Conservation (phyloP, 2,888 invertebrate genomes). For the Melieria picta region DNA sequence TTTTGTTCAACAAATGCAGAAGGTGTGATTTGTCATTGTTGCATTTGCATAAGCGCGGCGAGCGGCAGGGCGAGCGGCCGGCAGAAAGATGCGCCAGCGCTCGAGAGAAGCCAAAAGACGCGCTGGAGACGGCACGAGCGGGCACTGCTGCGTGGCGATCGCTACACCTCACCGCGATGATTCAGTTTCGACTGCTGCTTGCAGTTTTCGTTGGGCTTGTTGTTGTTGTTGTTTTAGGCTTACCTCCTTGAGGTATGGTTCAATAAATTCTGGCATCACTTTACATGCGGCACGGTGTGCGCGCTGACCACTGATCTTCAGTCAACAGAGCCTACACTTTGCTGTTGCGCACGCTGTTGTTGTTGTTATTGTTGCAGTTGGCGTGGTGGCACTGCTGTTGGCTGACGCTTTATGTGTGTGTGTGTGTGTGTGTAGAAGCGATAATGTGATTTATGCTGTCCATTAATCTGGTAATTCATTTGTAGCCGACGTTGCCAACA, state of each 20-base stretch:
- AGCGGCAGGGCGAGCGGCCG: constrained; percentile 28
- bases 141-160: background rate
- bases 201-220: no score
- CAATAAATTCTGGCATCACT: constrained; percentile 59
- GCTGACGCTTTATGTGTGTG: constrained; percentile 8
- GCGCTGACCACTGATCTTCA: constrained; percentile 26
- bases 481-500: constrained; percentile 45
- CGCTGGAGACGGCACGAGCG: no score
- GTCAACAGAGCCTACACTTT: constrained; percentile 43
- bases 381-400: constrained; percentile 24
- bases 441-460: constrained; percentile 67
- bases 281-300: constrained; percentile 2
- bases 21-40: constrained; percentile 66
- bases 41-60: constrained; percentile 46
- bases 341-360: constrained; percentile 43
- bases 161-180: constrained; percentile 18
- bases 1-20: constrained; percentile 67
- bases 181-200: constrained; percentile 16
- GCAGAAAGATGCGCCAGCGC: constrained; percentile 16
- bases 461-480: constrained; percentile 67
- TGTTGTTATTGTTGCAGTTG: constrained; percentile 4
- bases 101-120: background rate
- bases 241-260: constrained; percentile 42
- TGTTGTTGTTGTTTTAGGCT: no score
- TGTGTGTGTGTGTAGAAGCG: constrained; percentile 56